Percentiles rank a stretch among this genome's conserved stretches.
phyloP scores from a whole-genome alignment of 2,797 vertebrate species.

The Nyctalus aviator region DNA sequence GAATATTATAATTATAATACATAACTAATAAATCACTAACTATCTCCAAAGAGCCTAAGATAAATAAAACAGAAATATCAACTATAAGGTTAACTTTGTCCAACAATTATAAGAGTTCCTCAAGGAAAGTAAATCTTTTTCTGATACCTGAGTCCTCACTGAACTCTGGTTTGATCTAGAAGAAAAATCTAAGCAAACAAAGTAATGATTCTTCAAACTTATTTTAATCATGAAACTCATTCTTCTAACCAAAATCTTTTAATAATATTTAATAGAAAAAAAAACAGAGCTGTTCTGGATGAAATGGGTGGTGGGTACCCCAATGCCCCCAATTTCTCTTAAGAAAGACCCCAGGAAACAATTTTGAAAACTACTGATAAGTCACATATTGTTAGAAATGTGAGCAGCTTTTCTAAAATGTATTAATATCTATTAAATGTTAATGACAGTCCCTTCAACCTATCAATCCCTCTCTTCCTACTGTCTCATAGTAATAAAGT shows the following conservation, averaged over 20 bases:
- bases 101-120: not conserved
- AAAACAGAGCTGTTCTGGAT: not conserved
- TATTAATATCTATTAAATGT: not conserved
- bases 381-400: not conserved
- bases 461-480: not conserved
- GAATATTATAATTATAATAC: not conserved
- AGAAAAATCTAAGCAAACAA: not conserved
- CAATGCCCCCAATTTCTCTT: not conserved
- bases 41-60: not conserved
- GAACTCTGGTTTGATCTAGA: not conserved
- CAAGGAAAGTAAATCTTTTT: not conserved
- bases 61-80: slow-evolving; percentile 19
- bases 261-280: not conserved
- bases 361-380: not conserved
- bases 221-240: not conserved
- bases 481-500: not conserved
- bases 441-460: not conserved
- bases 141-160: not conserved
- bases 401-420: not conserved
- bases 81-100: not conserved
- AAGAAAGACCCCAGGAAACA: not conserved
- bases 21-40: not conserved
- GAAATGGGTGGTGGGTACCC: not conserved
- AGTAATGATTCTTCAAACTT: not conserved
- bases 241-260: slow-evolving; percentile 19